These are phyloP conservation scores for Mesocentrotus franciscanus DNA, from an alignment of 53 echinoderm and acorn worm genomes.

Conservation along the genomic window DNA sequence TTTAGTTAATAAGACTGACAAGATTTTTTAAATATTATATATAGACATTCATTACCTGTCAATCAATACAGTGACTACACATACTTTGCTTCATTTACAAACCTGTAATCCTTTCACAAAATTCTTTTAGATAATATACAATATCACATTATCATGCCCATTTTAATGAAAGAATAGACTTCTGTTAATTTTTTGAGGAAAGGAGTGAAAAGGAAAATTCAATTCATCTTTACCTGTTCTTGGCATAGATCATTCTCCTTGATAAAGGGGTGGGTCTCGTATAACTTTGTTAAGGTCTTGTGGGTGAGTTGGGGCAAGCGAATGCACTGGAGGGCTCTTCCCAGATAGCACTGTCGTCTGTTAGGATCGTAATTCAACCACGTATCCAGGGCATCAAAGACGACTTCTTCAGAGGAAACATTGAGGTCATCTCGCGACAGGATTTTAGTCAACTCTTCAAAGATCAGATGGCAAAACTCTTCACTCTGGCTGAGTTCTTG, in stretches of 20 bases:
- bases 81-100: too few species aligned
- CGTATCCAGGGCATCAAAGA: constrained; percentile 77
- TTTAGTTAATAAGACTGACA: too few species aligned
- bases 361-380: constrained; percentile 90
- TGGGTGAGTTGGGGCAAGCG: constrained; percentile 83
- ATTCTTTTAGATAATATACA: too few species aligned
- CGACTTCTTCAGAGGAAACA: constrained; percentile 82
- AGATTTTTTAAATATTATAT: too few species aligned
- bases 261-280: constrained; percentile 81
- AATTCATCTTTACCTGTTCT: constrained; percentile 69
- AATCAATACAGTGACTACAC: too few species aligned
- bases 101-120: too few species aligned
- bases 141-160: too few species aligned
- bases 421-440: constrained; percentile 79
- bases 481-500: constrained; percentile 82
- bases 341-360: constrained; percentile 73
- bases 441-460: constrained; percentile 74
- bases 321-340: constrained; percentile 79
- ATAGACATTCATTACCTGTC: too few species aligned
- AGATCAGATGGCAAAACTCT: constrained; percentile 84
- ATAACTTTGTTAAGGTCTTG: constrained; percentile 75
- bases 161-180: too few species aligned
- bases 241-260: constrained; percentile 78
- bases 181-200: background rate
- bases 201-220: background rate